A percentile compares a stretch with the other conserved stretches of the same genome.
Conservation (phyloP, 2,888 invertebrate genomes). For the Drosophila koepferae region DNA sequence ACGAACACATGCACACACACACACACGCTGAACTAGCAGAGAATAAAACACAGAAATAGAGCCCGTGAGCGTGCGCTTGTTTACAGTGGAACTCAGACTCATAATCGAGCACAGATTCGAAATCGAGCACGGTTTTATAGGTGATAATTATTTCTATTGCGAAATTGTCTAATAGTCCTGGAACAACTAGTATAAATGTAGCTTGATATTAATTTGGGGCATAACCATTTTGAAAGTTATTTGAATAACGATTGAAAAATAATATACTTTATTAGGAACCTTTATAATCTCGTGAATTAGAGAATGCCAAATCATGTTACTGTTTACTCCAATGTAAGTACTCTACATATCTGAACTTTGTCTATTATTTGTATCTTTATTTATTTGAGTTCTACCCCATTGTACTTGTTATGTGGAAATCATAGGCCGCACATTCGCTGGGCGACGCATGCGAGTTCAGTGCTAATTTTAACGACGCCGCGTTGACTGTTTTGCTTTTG, state of each 20-base stretch:
- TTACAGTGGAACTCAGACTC: conserved; percentile 21
- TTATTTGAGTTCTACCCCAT: conserved; percentile 12
- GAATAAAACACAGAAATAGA: conserved; percentile 13
- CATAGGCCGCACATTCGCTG: conserved; percentile 68
- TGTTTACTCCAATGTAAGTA: not conserved
- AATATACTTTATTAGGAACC: too few relatives aligned
- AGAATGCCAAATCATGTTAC: not conserved
- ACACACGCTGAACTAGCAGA: conserved; percentile 22
- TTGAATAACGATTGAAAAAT: not conserved
- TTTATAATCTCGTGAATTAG: not conserved
- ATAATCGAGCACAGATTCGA: not conserved
- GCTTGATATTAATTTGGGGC: not conserved
- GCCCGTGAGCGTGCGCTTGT: conserved; percentile 16
- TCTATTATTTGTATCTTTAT: too few relatives aligned
- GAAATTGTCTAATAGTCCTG: not conserved
- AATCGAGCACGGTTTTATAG: not conserved
- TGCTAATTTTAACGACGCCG: conserved; percentile 75
- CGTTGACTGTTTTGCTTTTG: conserved; percentile 70
- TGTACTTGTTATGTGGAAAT: conserved; percentile 49
- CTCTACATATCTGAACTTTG: not conserved
- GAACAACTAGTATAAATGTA: too few relatives aligned
- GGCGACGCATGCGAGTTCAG: conserved; percentile 65
- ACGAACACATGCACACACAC: conserved; percentile 3
- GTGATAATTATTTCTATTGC: not conserved
- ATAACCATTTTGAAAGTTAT: not conserved